Evolutionary conservation across 2,113 vertebrate species (phyloP).

Genomic region (Mormyrus iriodes): DNA sequence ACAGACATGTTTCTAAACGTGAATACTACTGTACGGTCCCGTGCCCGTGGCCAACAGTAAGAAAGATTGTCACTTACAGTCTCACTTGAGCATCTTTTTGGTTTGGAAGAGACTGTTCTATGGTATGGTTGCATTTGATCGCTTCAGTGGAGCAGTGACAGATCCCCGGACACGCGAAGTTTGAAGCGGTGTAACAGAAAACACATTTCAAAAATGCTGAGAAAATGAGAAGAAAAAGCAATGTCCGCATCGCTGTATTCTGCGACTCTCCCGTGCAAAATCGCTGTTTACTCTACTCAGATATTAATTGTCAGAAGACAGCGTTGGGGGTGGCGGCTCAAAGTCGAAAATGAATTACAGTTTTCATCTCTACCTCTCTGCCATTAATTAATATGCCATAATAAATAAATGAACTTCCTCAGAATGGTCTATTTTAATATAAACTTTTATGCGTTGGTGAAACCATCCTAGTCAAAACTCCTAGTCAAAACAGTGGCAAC

Average conservation of each 20-base stretch:
- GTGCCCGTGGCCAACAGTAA: not conserved
- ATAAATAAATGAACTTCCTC: not conserved
- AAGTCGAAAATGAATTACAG: not conserved
- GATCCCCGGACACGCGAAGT: conserved; percentile 39
- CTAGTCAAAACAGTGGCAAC: not conserved
- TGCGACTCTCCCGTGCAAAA: not conserved
- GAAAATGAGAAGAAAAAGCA: not conserved
- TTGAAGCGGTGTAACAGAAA: conserved; percentile 1
- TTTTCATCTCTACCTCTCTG: not conserved
- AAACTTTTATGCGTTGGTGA: not conserved
- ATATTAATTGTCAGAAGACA: not conserved
- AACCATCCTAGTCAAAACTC: not conserved
- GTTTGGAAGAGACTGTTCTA: conserved; percentile 22
- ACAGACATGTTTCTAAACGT: not conserved
- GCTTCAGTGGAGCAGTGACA: conserved; percentile 35
- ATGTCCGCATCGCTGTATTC: conserved; percentile 28
- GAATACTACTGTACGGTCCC: not conserved
- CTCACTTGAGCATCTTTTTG: not conserved
- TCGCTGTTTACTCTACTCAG: conserved; percentile 1
- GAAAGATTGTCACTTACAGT: conserved; percentile 35
- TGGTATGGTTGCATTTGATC: conserved; percentile 38
- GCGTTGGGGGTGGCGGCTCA: not conserved
- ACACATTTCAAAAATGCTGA: conserved; percentile 6
- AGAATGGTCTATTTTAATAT: not conserved
- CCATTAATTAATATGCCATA: not conserved